Conservation (phyloP, 2,888 invertebrate genomes). For the Leucozona laternaria region DNA sequence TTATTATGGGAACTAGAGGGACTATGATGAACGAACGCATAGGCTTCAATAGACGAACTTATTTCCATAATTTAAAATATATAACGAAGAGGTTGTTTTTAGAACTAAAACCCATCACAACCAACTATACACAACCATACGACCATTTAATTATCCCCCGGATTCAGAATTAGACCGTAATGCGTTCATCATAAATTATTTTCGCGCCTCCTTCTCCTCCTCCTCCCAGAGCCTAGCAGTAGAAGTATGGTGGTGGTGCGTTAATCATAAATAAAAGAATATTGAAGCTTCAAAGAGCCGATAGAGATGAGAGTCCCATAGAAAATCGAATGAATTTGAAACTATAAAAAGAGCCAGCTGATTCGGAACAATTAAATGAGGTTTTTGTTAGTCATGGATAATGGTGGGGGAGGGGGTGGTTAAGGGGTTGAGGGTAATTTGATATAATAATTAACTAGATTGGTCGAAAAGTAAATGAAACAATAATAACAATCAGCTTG, state of each 20-base stretch:
- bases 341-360: slow-evolving; percentile 5
- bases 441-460: slow-evolving; percentile 25
- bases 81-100: slow-evolving; percentile 39
- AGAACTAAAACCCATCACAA: slow-evolving; percentile 5
- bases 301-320: neutral
- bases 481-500: neutral
- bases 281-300: neutral
- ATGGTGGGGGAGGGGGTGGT: too few species aligned
- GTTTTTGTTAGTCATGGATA: neutral
- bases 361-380: slow-evolving; percentile 19
- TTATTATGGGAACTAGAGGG: neutral
- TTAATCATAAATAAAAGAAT: slow-evolving; percentile 19
- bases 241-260: neutral
- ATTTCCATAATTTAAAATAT: slow-evolving; percentile 51
- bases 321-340: slow-evolving; percentile 20
- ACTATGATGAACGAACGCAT: neutral
- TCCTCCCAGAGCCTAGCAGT: neutral
- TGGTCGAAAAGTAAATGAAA: slow-evolving; percentile 11
- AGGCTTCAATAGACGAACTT: neutral
- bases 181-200: slow-evolving; percentile 66
- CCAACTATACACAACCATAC: neutral
- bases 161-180: slow-evolving; percentile 58
- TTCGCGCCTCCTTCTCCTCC: neutral
- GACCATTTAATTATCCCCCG: slow-evolving; percentile 66
- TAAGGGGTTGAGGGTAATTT: neutral